Percentiles rank a stretch among this genome's conserved stretches.
phyloP scores from a whole-genome alignment of 2,113 vertebrate species.

The Thalassarche chlororhynchos region DNA sequence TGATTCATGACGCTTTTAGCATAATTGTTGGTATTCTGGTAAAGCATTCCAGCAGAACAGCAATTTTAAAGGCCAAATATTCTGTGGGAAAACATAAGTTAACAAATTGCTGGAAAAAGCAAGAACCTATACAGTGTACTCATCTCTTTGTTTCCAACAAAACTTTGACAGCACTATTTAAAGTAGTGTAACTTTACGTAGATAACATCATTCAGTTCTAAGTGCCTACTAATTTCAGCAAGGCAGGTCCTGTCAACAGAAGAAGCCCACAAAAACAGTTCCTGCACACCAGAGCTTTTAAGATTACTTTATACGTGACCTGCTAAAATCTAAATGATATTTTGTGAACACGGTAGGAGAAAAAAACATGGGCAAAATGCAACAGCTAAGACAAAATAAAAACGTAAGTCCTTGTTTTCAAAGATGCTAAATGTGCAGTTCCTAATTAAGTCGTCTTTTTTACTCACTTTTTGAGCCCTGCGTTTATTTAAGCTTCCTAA shows the following conservation, averaged over 20 bases:
- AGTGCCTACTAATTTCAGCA: background rate
- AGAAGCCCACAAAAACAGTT: background rate
- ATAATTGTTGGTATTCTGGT: background rate
- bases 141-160: background rate
- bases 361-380: background rate
- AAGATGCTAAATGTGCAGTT: background rate
- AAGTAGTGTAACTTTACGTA: background rate
- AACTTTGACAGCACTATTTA: background rate
- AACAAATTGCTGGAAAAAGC: background rate
- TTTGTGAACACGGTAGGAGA: background rate
- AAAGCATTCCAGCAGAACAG: background rate
- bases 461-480: background rate
- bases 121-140: background rate
- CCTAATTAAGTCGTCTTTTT: background rate
- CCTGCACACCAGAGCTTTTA: background rate
- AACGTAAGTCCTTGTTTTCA: background rate
- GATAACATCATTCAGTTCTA: background rate
- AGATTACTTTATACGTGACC: background rate
- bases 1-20: background rate
- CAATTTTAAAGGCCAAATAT: background rate
- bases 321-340: background rate
- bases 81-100: background rate
- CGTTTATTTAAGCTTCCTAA: background rate
- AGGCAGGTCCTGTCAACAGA: background rate
- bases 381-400: background rate